Percentiles rank a stretch among this genome's conserved stretches.
These are phyloP conservation scores for Lycophotia porphyrea DNA, from an alignment of 2,888 invertebrate genomes.

Conservation along the genomic window DNA sequence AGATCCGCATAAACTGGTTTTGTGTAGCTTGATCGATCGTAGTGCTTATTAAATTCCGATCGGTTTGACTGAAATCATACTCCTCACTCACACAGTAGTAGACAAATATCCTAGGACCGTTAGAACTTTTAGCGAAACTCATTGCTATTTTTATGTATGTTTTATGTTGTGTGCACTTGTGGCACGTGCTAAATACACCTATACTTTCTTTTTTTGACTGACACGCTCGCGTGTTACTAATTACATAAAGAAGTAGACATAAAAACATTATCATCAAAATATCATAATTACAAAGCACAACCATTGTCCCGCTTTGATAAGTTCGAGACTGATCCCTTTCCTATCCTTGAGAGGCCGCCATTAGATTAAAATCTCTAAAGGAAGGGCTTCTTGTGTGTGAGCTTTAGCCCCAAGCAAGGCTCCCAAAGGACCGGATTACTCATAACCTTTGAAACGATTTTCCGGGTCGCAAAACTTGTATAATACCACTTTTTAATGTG, in stretches of 20 bases:
- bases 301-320: neutral
- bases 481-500: constrained; percentile 7
- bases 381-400: constrained; percentile 38
- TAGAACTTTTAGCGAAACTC: neutral
- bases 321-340: neutral
- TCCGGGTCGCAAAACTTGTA: constrained; percentile 36
- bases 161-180: neutral
- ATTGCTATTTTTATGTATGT: too few relatives aligned
- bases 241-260: neutral
- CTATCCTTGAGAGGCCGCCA: neutral
- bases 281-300: neutral
- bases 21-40: too few relatives aligned
- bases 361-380: constrained; percentile 37
- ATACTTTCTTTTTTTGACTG: neutral
- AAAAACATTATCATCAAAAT: neutral
- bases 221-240: too few relatives aligned
- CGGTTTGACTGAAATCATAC: neutral
- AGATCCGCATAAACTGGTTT: too few relatives aligned
- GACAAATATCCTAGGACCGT: neutral
- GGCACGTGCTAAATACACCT: neutral
- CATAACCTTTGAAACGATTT: constrained; percentile 13
- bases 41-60: too few relatives aligned
- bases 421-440: constrained; percentile 6
- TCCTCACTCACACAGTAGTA: neutral
- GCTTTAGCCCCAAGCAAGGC: constrained; percentile 1